Evolutionary conservation across 2,113 vertebrate species (phyloP).

Genomic region (Condylura cristata): DNA sequence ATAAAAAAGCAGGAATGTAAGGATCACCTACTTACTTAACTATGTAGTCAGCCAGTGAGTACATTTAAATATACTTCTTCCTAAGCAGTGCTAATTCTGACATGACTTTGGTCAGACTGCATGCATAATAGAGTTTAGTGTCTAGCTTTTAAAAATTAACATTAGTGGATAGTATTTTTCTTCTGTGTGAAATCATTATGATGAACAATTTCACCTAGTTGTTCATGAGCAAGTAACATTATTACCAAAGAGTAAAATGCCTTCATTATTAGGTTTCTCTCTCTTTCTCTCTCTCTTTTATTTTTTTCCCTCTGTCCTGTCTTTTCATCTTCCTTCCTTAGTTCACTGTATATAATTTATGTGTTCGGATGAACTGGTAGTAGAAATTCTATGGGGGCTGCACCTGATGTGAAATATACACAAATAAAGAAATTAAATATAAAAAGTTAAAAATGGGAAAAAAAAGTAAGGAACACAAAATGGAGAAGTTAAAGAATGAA

Average conservation of each 20-base stretch:
- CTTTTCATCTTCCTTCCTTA: not conserved
- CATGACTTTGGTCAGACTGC: not conserved
- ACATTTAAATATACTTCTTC: not conserved
- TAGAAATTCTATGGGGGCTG: too few relatives aligned
- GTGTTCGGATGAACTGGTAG: too few relatives aligned
- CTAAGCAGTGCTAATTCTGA: not conserved
- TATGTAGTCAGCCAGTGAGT: not conserved
- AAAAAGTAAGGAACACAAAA: too few relatives aligned
- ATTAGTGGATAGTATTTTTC: not conserved
- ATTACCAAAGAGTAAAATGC: not conserved
- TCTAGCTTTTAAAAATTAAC: not conserved
- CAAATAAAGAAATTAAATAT: too few relatives aligned
- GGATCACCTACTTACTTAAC: not conserved
- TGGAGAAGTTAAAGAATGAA: too few relatives aligned
- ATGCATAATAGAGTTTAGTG: not conserved
- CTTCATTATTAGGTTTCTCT: not conserved
- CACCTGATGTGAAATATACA: too few relatives aligned
- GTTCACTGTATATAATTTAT: not conserved
- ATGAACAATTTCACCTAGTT: not conserved
- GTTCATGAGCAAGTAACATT: not conserved
- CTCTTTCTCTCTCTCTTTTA: not conserved
- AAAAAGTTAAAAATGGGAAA: too few relatives aligned
- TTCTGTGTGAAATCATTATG: not conserved
- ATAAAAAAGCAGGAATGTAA: not conserved
- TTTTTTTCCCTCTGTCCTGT: not conserved